phyloP scores from a whole-genome alignment of 2,888 invertebrate genomes.

The Ichneumoninae sp. region DNA sequence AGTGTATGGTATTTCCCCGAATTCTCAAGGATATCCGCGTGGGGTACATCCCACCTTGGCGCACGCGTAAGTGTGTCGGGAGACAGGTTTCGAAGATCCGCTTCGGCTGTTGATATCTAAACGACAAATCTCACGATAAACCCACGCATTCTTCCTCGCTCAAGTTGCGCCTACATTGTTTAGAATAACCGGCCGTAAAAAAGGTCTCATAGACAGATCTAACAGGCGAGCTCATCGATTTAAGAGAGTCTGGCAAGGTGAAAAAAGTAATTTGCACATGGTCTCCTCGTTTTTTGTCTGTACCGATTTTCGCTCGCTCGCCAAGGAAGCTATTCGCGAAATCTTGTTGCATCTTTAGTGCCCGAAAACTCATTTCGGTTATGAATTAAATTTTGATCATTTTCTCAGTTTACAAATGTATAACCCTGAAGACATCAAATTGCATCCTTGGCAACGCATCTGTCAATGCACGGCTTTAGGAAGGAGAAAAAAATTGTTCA shows the following conservation, averaged over 20 bases:
- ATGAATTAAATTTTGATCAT: too few species aligned
- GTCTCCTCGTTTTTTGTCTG: not conserved
- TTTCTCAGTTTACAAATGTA: too few species aligned
- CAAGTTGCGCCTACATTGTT: constrained; percentile 23
- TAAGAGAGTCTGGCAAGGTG: not conserved
- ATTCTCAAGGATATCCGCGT: constrained; percentile 37
- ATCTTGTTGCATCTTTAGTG: too few species aligned
- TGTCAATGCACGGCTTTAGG: not conserved
- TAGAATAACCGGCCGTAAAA: constrained; percentile 33
- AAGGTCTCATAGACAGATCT: not conserved
- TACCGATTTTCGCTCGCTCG: too few species aligned
- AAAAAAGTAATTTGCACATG: not conserved
- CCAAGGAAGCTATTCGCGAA: too few species aligned
- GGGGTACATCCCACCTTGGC: not conserved
- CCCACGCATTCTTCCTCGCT: constrained; percentile 25
- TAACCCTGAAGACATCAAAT: too few species aligned
- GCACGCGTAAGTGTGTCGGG: not conserved
- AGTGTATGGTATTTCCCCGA: constrained; percentile 10
- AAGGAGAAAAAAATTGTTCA: not conserved
- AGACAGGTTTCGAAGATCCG: constrained; percentile 54
- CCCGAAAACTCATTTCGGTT: too few species aligned
- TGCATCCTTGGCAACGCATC: too few species aligned
- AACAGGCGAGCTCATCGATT: not conserved
- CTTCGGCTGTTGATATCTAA: constrained; percentile 34
- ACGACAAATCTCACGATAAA: constrained; percentile 27